Evolutionary conservation across 2,797 vertebrate species (phyloP).

Genomic region (Sebastolobus altivelis): DNA sequence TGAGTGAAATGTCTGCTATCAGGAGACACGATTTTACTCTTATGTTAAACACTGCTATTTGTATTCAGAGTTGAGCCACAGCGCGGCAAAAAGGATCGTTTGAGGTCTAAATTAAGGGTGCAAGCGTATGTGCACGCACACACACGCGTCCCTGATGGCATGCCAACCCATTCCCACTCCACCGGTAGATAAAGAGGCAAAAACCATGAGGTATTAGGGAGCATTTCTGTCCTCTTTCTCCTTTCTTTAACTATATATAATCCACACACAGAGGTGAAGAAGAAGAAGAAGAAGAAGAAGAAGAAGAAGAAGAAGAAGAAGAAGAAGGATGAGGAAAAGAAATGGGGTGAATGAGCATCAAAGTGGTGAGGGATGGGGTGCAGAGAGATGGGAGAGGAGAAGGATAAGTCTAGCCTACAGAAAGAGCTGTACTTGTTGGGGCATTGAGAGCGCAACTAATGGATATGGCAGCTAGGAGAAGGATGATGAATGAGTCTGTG

Average conservation of each 20-base stretch:
- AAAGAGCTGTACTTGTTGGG: conserved; percentile 71
- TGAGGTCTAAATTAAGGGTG: conserved; percentile 52
- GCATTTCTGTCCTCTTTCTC: conserved; percentile 22
- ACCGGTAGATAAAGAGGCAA: conserved; percentile 10
- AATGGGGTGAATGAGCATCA: conserved; percentile 61
- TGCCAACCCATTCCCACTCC: conserved; percentile 12
- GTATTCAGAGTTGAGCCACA: conserved; percentile 44
- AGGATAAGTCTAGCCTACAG: conserved; percentile 73
- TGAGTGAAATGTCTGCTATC: conserved; percentile 48
- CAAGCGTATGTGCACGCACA: not conserved
- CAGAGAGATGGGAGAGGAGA: conserved; percentile 44
- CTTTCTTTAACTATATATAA: conserved; percentile 30
- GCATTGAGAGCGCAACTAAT: conserved; percentile 78
- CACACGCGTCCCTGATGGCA: conserved; percentile 10
- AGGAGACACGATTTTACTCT: conserved; percentile 32
- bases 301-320: conserved; percentile 16
- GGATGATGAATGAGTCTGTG: conserved; percentile 75
- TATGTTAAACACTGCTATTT: conserved; percentile 59
- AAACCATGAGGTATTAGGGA: conserved; percentile 16
- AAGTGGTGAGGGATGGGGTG: conserved; percentile 59
- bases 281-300: conserved; percentile 26
- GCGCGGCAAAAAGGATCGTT: conserved; percentile 16
- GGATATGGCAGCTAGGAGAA: conserved; percentile 76
- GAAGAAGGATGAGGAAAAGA: conserved; percentile 41
- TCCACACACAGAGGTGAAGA: conserved; percentile 18